These are phyloP conservation scores for Littorina saxatilis DNA, from an alignment of 1,140 invertebrate species.

Conservation along the genomic window DNA sequence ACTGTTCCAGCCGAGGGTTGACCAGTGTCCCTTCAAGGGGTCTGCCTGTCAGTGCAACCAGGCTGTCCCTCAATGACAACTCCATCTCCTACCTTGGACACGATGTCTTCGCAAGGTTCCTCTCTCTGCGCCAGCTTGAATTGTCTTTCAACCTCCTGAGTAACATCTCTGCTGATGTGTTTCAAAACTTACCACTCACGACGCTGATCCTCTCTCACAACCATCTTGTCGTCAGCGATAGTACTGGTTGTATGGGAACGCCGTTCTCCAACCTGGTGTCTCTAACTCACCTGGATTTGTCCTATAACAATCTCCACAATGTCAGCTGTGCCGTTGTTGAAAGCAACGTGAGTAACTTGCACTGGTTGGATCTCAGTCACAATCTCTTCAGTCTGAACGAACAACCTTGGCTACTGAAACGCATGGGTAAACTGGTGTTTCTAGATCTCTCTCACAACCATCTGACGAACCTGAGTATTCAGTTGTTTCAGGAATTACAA, in stretches of 20 bases:
- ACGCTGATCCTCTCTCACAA: no score
- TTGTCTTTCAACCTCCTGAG: not conserved
- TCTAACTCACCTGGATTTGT: no score
- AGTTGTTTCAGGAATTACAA: not conserved
- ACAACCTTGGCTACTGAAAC: not conserved
- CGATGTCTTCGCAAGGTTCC: not conserved
- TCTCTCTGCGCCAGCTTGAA: not conserved
- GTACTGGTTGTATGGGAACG: no score
- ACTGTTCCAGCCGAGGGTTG: constrained; percentile 20
- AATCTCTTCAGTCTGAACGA: not conserved
- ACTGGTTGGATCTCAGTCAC: no score
- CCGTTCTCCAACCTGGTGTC: no score
- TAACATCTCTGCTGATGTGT: not conserved
- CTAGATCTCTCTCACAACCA: not conserved
- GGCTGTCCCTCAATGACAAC: not conserved
- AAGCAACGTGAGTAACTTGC: no score
- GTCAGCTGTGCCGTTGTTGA: not conserved
- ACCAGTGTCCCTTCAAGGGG: not conserved
- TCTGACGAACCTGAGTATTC: no score
- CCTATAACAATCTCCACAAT: no score
- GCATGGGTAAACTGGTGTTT: not conserved
- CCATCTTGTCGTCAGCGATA: no score
- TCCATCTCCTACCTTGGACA: not conserved
- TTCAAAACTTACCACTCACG: no score
- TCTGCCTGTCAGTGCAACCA: not conserved